A percentile compares a stretch with the other conserved stretches of the same genome.
phyloP scores from a whole-genome alignment of 2,113 vertebrate species.

The Oncorhynchus gorbuscha region DNA sequence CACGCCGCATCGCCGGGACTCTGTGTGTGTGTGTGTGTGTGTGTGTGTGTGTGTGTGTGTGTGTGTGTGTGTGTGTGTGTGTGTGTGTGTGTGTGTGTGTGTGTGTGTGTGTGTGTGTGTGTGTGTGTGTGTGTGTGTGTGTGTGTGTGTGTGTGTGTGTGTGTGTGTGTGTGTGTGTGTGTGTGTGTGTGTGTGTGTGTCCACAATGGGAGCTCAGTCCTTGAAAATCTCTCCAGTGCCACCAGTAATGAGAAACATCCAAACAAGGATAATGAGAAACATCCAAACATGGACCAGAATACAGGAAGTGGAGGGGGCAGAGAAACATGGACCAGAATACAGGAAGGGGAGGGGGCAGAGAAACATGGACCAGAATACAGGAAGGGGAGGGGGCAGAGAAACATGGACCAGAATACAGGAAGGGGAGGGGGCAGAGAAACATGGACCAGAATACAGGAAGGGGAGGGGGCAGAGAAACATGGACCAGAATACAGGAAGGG shows the following conservation, averaged over 20 bases:
- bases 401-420: background rate
- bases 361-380: background rate
- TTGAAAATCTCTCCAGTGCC: constrained; percentile 54
- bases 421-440: too few species aligned
- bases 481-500: constrained; percentile 28
- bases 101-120: background rate
- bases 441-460: too few species aligned
- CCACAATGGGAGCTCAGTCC: constrained; percentile 68
- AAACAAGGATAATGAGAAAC: constrained; percentile 59
- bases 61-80: too few species aligned
- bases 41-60: too few species aligned
- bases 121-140: background rate
- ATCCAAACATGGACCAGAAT: constrained; percentile 40
- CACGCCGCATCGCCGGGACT: background rate
- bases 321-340: background rate
- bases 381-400: background rate
- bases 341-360: background rate
- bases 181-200: background rate
- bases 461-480: background rate
- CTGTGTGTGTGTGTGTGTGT: background rate
- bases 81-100: background rate
- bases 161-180: too few species aligned
- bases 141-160: too few species aligned
- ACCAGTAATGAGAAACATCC: constrained; percentile 67
- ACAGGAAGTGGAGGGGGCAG: constrained; percentile 29